phyloP scores from a whole-genome alignment of 2,888 invertebrate genomes.

The Rosalia funebris region DNA sequence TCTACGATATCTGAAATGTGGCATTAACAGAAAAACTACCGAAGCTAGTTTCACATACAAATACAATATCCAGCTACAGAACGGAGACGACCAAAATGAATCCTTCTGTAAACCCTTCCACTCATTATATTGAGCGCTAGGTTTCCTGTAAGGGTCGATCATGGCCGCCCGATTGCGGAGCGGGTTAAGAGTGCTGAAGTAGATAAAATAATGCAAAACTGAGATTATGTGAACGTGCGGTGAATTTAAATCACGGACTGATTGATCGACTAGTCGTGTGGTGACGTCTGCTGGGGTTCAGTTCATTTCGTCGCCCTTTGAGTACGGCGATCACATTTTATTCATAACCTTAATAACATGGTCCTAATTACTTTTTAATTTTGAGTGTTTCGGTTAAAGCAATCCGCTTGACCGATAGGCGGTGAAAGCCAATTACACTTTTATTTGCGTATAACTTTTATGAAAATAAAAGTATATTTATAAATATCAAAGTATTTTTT shows the following conservation, averaged over 20 bases:
- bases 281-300: constrained; percentile 46
- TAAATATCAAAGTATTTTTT: too few relatives aligned
- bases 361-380: constrained; percentile 32
- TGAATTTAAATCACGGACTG: constrained; percentile 61
- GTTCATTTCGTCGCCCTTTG: constrained; percentile 29
- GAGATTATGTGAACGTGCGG: constrained; percentile 64
- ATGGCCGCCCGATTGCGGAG: constrained; percentile 25
- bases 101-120: neutral
- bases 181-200: constrained; percentile 57
- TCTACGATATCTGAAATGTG: too few relatives aligned
- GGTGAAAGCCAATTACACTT: too few relatives aligned
- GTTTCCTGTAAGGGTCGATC: constrained; percentile 1
- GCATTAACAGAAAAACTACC: too few relatives aligned
- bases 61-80: too few relatives aligned
- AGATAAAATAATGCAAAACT: constrained; percentile 64
- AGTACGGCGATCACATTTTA: constrained; percentile 26
- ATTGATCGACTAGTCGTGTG: constrained; percentile 54
- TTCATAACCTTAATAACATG: constrained; percentile 38
- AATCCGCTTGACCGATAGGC: too few relatives aligned
- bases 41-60: too few relatives aligned
- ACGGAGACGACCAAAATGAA: too few relatives aligned
- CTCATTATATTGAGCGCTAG: neutral
- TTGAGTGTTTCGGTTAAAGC: neutral
- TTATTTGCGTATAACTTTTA: too few relatives aligned
- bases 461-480: too few relatives aligned